Evolutionary conservation across 2,888 invertebrate genomes (phyloP).

Genomic region (Diplolepis rosae): DNA sequence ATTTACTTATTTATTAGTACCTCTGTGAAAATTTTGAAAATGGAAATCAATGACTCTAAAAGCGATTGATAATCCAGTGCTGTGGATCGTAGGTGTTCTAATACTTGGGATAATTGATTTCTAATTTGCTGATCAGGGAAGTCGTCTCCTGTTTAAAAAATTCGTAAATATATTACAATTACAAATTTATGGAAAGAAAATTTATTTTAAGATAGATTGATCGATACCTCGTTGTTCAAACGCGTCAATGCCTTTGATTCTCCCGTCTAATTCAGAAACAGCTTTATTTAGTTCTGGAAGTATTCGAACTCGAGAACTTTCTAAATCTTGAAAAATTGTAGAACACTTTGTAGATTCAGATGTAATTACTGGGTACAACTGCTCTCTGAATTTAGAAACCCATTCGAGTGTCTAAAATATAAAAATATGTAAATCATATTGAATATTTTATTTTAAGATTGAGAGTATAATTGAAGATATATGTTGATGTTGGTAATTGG

Average conservation of each 20-base stretch:
- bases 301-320: conserved; percentile 77
- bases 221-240: conserved; percentile 78
- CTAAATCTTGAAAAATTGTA: conserved; percentile 77
- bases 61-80: conserved; percentile 83
- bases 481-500: no score
- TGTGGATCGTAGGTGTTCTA: conserved; percentile 80
- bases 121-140: conserved; percentile 78
- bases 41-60: conserved; percentile 81
- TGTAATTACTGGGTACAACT: conserved; percentile 85
- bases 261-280: conserved; percentile 80
- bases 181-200: conserved; percentile 12
- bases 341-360: conserved; percentile 78
- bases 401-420: conserved; percentile 78
- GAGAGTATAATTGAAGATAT: no score
- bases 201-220: not conserved
- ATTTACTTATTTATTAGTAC: conserved; percentile 15
- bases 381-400: conserved; percentile 81
- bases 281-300: conserved; percentile 79
- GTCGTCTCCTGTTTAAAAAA: conserved; percentile 66
- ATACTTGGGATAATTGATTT: conserved; percentile 80
- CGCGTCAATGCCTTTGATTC: conserved; percentile 80
- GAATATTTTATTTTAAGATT: no score
- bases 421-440: conserved; percentile 36
- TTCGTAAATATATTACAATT: not conserved
- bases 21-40: conserved; percentile 59